Evolutionary conservation across 2,888 invertebrate species (phyloP), one percentile per base, ranked within the genome.

Genomic region (Drepanosiphum platanoidis): DNA sequence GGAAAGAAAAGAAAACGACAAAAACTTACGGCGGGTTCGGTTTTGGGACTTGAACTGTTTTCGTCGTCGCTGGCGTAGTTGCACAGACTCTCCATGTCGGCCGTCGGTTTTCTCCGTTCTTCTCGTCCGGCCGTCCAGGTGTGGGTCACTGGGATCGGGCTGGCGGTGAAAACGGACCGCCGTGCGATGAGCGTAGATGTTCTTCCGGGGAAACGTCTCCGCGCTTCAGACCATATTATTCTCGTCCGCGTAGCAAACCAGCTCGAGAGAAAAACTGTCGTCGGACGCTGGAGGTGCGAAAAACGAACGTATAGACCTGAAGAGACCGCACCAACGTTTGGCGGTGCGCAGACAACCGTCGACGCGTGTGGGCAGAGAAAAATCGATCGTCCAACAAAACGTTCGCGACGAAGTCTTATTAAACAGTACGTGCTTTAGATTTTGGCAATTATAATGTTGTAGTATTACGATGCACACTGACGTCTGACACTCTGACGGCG

Each of bases 61-160:
- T 95, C 95, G 88, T 95, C 95, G 88, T 95, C 95, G 90, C 95
- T 95, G 87, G 93, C 94, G 89, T 95, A 95, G 89, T 93, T 94
- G 87, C 94, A 92, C 86, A 95, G 90, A 74, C 94, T 93, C 90
- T 95, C 94, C 95, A 95, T 95, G 3, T 36, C 42, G 34, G 13
- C 34, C 18, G 30, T 34, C 34, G 27, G 72, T 79, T 1, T 34
- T 79, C 34, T 32, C 27, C 46, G 52, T 46, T 39, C 11, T n/a
- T 15, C 9, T 4, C 3, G 4, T 36, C 70, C 46, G 32, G 36
- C 46, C 30, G 18, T 18, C 13, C n/a, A n/a, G n/a, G n/a, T n/a
- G n/a, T n/a, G n/a, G 3, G 52, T 15, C 34, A 27, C n/a, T 66
- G 42, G n/a, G n/a, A 66, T 79, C 78, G 46, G 18, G 68, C 46